Conservation (phyloP, 2,113 vertebrate species). For the Pavo muticus region DNA sequence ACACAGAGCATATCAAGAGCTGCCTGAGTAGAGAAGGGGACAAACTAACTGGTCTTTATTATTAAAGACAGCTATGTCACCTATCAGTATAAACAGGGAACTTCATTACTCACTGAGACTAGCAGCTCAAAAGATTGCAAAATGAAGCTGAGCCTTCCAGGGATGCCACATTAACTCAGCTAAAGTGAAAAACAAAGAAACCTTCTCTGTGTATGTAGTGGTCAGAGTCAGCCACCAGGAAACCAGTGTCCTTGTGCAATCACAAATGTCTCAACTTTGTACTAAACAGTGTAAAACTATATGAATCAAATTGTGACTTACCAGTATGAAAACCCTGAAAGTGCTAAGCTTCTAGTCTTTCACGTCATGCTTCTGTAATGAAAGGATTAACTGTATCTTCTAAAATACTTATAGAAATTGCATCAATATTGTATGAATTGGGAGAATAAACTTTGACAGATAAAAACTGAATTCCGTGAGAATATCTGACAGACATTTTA, state of each 20-base stretch:
- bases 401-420: background rate
- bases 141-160: background rate
- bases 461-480: constrained; percentile 18
- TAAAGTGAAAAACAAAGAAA: background rate
- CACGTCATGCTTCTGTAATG: background rate
- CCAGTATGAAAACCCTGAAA: background rate
- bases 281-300: background rate
- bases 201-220: background rate
- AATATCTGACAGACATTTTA: background rate
- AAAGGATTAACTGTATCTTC: background rate
- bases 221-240: background rate
- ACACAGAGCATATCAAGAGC: background rate
- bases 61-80: background rate
- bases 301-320: background rate
- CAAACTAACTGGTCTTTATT: background rate
- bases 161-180: background rate
- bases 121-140: background rate
- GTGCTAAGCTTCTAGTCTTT: background rate
- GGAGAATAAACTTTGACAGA: constrained; percentile 40
- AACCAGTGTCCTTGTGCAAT: background rate
- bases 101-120: background rate
- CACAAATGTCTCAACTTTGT: background rate
- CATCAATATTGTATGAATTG: background rate
- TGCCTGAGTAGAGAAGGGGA: background rate
- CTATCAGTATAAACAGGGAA: background rate